A percentile compares a stretch with the other conserved stretches of the same genome.
Evolutionary conservation across 2,888 invertebrate species (phyloP).

Genomic region (Peribatodes rhomboidaria): DNA sequence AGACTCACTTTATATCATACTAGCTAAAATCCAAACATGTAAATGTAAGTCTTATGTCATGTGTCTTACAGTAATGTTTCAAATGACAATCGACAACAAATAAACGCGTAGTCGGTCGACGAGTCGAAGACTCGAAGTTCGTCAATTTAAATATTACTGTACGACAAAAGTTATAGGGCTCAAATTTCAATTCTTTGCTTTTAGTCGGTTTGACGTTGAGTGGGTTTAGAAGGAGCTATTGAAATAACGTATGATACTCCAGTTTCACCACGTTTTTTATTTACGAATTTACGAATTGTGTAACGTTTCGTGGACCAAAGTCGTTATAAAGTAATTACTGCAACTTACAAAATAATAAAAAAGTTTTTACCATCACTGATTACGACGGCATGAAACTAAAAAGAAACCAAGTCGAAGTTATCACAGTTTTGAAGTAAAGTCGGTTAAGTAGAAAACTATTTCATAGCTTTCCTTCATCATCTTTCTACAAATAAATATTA

Average conservation of each 20-base stretch:
- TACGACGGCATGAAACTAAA: conserved; percentile 15
- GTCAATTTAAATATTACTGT: too few species aligned
- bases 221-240: too few species aligned
- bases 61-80: too few species aligned
- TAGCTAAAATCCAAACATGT: neutral
- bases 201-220: too few species aligned
- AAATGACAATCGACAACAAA: too few species aligned
- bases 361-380: neutral
- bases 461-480: conserved; percentile 8
- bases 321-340: conserved; percentile 2
- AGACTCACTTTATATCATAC: too few species aligned
- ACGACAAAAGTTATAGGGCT: too few species aligned
- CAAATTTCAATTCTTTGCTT: too few species aligned
- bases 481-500: conserved; percentile 2
- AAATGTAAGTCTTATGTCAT: neutral
- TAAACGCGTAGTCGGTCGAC: too few species aligned
- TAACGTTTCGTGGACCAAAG: conserved; percentile 13
- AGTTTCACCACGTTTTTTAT: neutral
- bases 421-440: conserved; percentile 7
- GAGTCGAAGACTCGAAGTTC: too few species aligned
- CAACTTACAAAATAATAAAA: neutral
- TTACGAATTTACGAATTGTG: neutral
- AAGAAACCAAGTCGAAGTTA: conserved; percentile 15
- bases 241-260: neutral
- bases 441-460: conserved; percentile 12